Base-by-base conservation (phyloP, 1,140 invertebrate genomes). In the Cyclina sinensis region DNA sequence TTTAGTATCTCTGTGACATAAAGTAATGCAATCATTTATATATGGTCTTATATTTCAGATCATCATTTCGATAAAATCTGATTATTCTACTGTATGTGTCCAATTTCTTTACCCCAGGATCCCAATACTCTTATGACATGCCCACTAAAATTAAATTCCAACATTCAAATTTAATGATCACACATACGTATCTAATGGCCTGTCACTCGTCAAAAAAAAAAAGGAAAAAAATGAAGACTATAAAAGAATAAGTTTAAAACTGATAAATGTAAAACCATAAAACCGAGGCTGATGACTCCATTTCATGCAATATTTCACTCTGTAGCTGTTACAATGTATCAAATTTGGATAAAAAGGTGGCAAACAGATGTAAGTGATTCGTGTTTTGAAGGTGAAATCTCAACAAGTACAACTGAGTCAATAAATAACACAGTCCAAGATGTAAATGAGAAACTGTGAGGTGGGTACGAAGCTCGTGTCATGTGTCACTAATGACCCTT, bases 21-120 rank as follows among this genome's bases (percentile, higher is more conserved):
- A 62, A n/a, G 14, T 27, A n/a, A 62, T 62, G 57, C 57, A 62
- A n/a, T 62, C 51, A 57, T 18, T 18, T 30, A 11, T n/a, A 32
- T 1, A 12, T 21, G 5, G 43, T 48, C 5, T 79, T 79, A 54
- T 57, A 59, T 79, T 79, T 79, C 76, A 48, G 16, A 37, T 37
- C 43, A 11, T 48, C 27, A 35, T 35, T 79, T 18, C 48, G 46
- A 57, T 79, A 59, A 79, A 79, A 79, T 59, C 76, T 79, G 21
- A 32, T 48, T 35, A 79, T 57, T 27, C 5, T 37, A 30, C 30
- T 35, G 24, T 51, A 32, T 21, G 48, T 79, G 32, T 79, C 48
- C 14, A 57, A 79, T 79, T 35, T 57, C 76, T 57, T 27, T 21
- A 57, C 76, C 54, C 48, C 39, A 37, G 76, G 70, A 46, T 39